These are phyloP conservation scores for Mycetomoellerius zeteki DNA, from an alignment of 1,140 invertebrate genomes.

Conservation along the genomic window DNA sequence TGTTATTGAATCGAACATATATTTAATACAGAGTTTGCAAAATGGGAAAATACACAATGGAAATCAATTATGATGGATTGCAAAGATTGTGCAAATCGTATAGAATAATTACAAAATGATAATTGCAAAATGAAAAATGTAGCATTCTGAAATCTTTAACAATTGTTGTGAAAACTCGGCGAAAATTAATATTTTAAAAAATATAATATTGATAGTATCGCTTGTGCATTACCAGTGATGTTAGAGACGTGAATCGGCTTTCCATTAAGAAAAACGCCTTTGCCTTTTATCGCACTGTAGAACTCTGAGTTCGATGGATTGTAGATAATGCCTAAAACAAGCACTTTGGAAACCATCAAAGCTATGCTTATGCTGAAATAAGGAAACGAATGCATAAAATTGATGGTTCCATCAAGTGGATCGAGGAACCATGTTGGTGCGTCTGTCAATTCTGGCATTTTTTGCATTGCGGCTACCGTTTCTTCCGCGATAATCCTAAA, in stretches of 20 bases:
- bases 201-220: not conserved
- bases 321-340: slow-evolving; percentile 91
- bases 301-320: slow-evolving; percentile 92
- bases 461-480: slow-evolving; percentile 87
- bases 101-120: not conserved
- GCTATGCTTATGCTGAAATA: slow-evolving; percentile 90
- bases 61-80: not conserved
- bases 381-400: slow-evolving; percentile 90
- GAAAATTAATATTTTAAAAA: not conserved
- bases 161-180: not conserved
- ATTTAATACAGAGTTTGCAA: not conserved
- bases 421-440: slow-evolving; percentile 97
- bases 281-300: slow-evolving; percentile 91
- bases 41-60: not conserved
- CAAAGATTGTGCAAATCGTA: not conserved
- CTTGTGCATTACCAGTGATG: slow-evolving; percentile 66
- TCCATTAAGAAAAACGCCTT: slow-evolving; percentile 93
- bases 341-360: slow-evolving; percentile 89
- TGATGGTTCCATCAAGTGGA: slow-evolving; percentile 92
- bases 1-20: not conserved
- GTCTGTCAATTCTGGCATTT: slow-evolving; percentile 90
- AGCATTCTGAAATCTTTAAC: not conserved
- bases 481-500: slow-evolving; percentile 95
- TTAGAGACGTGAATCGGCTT: slow-evolving; percentile 80
- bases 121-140: not conserved